Evolutionary conservation across 2,797 vertebrate species (phyloP), one percentile per base, ranked within the genome.

Genomic region (Mareca penelope): DNA sequence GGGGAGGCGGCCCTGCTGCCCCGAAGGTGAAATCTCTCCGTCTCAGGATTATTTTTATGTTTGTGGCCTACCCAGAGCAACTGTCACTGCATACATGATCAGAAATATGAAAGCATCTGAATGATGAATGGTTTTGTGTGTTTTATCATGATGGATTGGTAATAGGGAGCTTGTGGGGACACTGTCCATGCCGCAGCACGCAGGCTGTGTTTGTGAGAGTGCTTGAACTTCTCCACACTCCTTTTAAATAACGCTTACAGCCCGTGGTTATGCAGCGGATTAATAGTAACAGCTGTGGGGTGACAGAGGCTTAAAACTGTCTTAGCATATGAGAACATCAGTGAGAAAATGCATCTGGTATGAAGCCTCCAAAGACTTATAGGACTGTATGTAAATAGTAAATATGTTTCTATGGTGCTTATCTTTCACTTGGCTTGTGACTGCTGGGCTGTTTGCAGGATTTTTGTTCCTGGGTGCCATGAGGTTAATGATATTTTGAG

Each of bases 201-300:
- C 3, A 19, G 23, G 11, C 26, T 48, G 15, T 88, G 50, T 83
- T 91, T 92, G 64, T 80, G 88, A 67, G 53, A 75, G 59, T n/a
- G 22, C 52, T 35, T 80, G 48, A 61, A 35, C 67, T 92, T 63
- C 61, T 73, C 46, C 82, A 5, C n/a, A 4, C 39, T 85, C 40
- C 79, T 46, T 90, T 93, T 82, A 84, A 81, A 75, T 82, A 95
- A 85, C 64, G 59, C 69, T 89, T 83, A 31, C 53, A 80, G 65
- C 65, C 67, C 90, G 39, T 65, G 91, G 63, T 88, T 96, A 50
- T 95, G 76, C 70, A 81, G 60, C 6, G 19, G 94, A 95, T 95
- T 96, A 96, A 84, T 80, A 94, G 92, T 60, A 96, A 93, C 95
- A 96, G 95, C 93, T 96, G 95, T 85, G 86, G 72, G 61, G 78